Evolutionary conservation across 2,888 invertebrate species (phyloP).

Genomic region (Tetragnatha montana): DNA sequence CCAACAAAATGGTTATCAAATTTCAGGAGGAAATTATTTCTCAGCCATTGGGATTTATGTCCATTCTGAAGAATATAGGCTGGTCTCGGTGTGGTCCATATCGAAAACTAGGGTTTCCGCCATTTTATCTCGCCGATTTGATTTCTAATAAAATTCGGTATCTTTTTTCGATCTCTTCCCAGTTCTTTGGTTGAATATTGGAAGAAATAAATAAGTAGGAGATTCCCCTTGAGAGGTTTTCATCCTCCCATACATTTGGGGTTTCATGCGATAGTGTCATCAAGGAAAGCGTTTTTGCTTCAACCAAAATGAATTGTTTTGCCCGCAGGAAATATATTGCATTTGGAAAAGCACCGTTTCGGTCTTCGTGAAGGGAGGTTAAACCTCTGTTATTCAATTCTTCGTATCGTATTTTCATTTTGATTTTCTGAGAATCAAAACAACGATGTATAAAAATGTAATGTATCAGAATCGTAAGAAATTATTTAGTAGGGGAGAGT

Average conservation of each 20-base stretch:
- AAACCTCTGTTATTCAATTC: too few species aligned
- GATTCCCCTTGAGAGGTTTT: neutral
- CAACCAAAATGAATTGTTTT: neutral
- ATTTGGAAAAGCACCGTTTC: neutral
- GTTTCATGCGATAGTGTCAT: neutral
- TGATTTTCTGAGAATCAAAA: too few species aligned
- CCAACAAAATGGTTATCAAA: slow-evolving; percentile 22
- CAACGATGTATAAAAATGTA: too few species aligned
- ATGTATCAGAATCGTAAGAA: too few species aligned
- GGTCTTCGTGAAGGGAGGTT: neutral
- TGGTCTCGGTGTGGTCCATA: neutral
- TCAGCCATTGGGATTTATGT: slow-evolving; percentile 98
- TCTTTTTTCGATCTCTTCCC: neutral
- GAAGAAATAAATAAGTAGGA: neutral
- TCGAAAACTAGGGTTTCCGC: neutral
- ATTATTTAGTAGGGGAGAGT: too few species aligned
- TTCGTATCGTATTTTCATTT: too few species aligned
- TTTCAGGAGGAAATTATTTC: slow-evolving; percentile 86
- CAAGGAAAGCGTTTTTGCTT: neutral
- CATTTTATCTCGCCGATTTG: neutral
- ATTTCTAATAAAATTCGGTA: neutral
- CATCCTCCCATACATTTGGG: neutral
- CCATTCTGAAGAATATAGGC: slow-evolving; percentile 74
- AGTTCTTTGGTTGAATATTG: neutral
- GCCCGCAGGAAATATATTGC: neutral